Evolutionary conservation across 2,888 invertebrate genomes (phyloP), one percentile per base, ranked within the genome.

Genomic region (Micoletzkya japonica): DNA sequence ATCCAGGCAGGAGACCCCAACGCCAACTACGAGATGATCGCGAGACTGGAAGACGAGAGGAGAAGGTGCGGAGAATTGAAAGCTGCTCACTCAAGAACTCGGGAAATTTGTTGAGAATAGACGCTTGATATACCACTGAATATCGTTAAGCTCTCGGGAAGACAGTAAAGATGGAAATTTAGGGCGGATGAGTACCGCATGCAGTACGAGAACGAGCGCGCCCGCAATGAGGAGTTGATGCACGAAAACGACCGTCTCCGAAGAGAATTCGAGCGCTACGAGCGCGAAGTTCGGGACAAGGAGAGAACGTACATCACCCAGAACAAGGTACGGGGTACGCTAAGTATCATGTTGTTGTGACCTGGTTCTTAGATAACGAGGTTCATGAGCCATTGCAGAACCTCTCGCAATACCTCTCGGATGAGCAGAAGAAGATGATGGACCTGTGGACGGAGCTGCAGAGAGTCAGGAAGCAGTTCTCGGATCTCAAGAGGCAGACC

Each of bases 371-470:
- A n/a, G n/a, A n/a, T n/a, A n/a, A n/a, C n/a, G n/a, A n/a, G n/a
- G n/a, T n/a, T n/a, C n/a, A n/a, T n/a, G n/a, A n/a, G n/a, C n/a
- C n/a, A 39, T 58, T 75, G 58, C 63, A 83, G 82, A 85, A 85
- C 57, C 72, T 85, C 56, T 73, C 82, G 24, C 82, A 85, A 59
- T 83, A 84, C 61, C 73, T 84, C 50, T 80, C 80, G 39, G 84
- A 84, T 61, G 84, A 84, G 70, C 84, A 84, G 71, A 78, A 82
- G 69, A 84, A 85, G 67, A 84, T 84, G 82, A 73, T 85, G 37
- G 84, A 84, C 56, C 70, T 84, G 24, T 84, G 83, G 83, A 80
- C 81, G 50, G 84, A 84, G 68, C 75, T 84, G 61, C 83, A 84
- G 73, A 66, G 82, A 24, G 83, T 85, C 30, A 77, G 84, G 39